Evolutionary conservation across 2,797 vertebrate species (phyloP).

Genomic region (Protonibea diacanthus): DNA sequence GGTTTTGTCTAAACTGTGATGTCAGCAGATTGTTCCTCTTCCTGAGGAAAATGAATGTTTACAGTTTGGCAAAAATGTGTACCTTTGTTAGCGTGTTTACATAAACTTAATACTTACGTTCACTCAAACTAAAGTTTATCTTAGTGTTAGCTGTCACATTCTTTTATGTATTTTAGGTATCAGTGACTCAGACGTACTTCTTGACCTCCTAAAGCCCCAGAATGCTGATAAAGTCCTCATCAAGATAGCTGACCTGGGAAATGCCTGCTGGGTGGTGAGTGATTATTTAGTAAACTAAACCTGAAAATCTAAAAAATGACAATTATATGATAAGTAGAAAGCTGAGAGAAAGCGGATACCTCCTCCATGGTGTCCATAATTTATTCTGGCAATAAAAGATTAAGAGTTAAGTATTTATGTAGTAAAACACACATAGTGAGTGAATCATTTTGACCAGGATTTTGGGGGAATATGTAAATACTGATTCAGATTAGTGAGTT

Average conservation of each 20-base stretch:
- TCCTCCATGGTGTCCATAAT: too few relatives aligned
- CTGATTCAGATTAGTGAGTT: too few relatives aligned
- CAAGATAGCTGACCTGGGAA: constrained; percentile 96
- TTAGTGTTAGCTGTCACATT: not conserved
- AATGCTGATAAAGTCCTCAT: constrained; percentile 93
- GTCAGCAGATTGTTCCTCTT: not conserved
- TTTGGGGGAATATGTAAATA: too few relatives aligned
- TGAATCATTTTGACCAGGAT: not conserved
- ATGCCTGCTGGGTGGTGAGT: constrained; percentile 98
- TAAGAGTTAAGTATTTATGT: not conserved
- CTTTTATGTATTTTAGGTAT: constrained; percentile 52
- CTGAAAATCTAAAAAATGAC: not conserved
- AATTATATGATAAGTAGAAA: not conserved
- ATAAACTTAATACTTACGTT: not conserved
- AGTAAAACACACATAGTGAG: not conserved
- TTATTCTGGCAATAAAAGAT: constrained; percentile 1
- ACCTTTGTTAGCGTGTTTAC: not conserved
- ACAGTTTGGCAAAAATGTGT: not conserved
- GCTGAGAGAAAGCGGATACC: not conserved
- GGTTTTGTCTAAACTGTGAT: not conserved
- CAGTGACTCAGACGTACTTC: constrained; percentile 77
- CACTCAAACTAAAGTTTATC: not conserved
- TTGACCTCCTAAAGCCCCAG: constrained; percentile 93
- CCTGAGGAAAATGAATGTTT: not conserved
- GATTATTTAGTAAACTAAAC: constrained; percentile 5